Evolutionary conservation across 2,888 invertebrate species (phyloP).

Genomic region (Tenodera sinensis): DNA sequence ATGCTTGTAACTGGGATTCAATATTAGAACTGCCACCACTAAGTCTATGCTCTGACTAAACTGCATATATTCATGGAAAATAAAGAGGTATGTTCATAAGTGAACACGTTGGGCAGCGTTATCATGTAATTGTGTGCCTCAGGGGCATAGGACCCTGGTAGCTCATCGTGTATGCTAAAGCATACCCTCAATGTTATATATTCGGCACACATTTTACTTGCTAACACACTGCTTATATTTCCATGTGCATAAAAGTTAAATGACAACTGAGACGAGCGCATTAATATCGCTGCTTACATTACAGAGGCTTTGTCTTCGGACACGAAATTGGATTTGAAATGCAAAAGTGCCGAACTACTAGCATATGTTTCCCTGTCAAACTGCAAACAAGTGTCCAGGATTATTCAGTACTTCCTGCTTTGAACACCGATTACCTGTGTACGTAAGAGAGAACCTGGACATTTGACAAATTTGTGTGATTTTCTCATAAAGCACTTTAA

Average conservation of each 20-base stretch:
- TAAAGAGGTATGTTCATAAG: too few species aligned
- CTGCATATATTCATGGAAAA: too few species aligned
- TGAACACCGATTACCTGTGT: too few species aligned
- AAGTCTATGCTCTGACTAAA: too few species aligned
- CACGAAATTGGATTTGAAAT: not conserved
- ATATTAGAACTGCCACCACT: too few species aligned
- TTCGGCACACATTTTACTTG: not conserved
- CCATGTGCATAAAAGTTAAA: not conserved
- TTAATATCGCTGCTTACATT: not conserved
- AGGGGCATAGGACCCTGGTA: not conserved
- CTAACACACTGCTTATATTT: not conserved
- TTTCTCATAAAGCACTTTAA: too few species aligned
- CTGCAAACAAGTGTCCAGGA: not conserved
- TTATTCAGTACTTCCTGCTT: too few species aligned
- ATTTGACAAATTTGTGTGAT: too few species aligned
- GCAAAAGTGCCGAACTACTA: not conserved
- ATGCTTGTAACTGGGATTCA: too few species aligned
- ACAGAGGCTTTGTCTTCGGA: not conserved
- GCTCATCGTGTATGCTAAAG: not conserved
- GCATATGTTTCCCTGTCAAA: not conserved
- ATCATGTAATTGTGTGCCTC: too few species aligned
- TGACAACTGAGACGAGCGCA: not conserved
- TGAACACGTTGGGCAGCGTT: too few species aligned
- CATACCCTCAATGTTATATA: not conserved
- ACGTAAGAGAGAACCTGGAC: too few species aligned